Percentiles rank a stretch among this genome's conserved stretches.
Conservation (phyloP, 1,140 invertebrate genomes). For the Lordiphosa clarofinis region DNA sequence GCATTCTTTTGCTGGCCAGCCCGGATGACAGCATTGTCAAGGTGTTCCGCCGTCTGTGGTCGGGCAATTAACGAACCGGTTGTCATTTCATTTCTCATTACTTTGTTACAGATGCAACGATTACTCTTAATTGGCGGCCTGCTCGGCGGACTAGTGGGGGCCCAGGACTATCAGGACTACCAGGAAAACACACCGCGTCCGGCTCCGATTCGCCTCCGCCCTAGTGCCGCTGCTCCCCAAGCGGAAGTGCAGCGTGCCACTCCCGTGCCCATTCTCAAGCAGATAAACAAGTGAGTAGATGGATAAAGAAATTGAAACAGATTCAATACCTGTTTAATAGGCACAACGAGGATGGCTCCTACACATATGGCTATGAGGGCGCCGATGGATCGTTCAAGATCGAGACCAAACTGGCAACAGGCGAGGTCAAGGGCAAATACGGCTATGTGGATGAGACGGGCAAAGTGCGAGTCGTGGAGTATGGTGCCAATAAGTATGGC, state of each 20-base stretch:
- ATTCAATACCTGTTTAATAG: constrained; percentile 67
- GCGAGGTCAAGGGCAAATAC: constrained; percentile 91
- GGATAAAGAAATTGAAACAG: not conserved
- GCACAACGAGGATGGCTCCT: constrained; percentile 92
- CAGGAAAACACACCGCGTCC: constrained; percentile 80
- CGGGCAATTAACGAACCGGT: constrained; percentile 55
- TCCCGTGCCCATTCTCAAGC: constrained; percentile 89
- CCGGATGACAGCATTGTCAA: constrained; percentile 50
- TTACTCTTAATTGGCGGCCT: constrained; percentile 56
- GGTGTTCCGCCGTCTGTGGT: constrained; percentile 35
- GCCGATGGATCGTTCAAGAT: constrained; percentile 92
- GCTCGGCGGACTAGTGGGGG: constrained; percentile 69
- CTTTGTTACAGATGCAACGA: constrained; percentile 43
- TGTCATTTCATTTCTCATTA: constrained; percentile 20
- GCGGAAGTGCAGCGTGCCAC: constrained; percentile 81
- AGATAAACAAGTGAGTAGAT: constrained; percentile 86
- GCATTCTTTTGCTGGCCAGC: constrained; percentile 43
- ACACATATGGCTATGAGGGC: constrained; percentile 92
- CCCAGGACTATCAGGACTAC: constrained; percentile 84
- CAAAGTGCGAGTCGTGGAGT: constrained; percentile 89
- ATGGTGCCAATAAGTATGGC: constrained; percentile 91
- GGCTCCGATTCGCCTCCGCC: constrained; percentile 80
- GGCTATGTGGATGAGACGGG: constrained; percentile 92
- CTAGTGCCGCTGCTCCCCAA: constrained; percentile 80
- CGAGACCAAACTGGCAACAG: constrained; percentile 88